Evolutionary conservation across 1,140 invertebrate species (phyloP), one percentile per base, ranked within the genome.

Genomic region (Lepidotrigona ventralis): DNA sequence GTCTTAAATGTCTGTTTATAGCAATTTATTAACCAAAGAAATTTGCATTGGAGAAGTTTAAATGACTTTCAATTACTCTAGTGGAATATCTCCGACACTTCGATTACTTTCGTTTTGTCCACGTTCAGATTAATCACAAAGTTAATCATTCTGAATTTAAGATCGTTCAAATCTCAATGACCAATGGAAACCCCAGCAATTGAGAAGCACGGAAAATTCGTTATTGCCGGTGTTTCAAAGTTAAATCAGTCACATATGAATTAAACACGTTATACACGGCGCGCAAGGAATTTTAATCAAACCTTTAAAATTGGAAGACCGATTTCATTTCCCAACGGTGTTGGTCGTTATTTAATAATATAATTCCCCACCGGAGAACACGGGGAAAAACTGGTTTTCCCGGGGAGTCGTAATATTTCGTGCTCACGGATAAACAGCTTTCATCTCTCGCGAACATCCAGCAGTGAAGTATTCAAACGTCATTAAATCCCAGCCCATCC

Each of bases 311-410:
- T 64, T 26, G 12, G 8, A 11, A 68, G 75, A 74, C 58, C 74
- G 54, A 74, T 64, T 74, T 74, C 78, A 80, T 71, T 54, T 63
- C 39, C 39, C 68, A 11, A 56, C 33, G 17, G 29, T 21, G 26
- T 51, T 21, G 79, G 4, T n/a, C 39, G 51, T 82, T 69, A 58
- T 39, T 39, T 58, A 46, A 82, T 82, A 76, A 76, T 33, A 26
- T 51, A 75, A 68, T 68, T 60, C 58, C 9, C 0, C 9, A 15
- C 39, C 8, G 21, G 60, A 26, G 46, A 54, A 15, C 21, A 26
- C 23, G 64, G 64, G 4, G 21, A 33, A 33, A n/a, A 79, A 53
- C 69, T 72, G 39, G 56, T 63, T 71, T 33, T 51, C 3, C 39
- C 51, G 66, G 53, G 60, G n/a, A 56, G 8, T 8, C 54, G 51